Evolutionary conservation across 2,888 invertebrate species (phyloP), one percentile per base, ranked within the genome.

Genomic region (Tribolium freemani): DNA sequence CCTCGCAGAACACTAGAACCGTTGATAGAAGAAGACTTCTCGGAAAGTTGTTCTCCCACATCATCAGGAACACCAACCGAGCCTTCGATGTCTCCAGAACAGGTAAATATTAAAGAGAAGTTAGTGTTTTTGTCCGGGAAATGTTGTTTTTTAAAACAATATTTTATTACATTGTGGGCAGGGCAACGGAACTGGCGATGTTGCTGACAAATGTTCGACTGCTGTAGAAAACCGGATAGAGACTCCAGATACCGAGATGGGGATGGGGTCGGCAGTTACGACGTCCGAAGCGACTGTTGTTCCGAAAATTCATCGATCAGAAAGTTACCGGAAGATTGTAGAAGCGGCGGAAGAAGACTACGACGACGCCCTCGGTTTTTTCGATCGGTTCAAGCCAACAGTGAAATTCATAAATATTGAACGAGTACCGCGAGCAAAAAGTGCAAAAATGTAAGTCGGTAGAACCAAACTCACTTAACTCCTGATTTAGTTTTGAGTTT

Each of bases 1-100:
- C 93, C 93, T 74, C 90, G 94, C 85, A 89, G 94, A 86, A 90
- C 94, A 78, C 87, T 95, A 82, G 95, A 95, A 84, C 95, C 95
- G 58, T 89, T 95, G 4, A 90, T 94, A 76, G 95, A 95, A 86
- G 95, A 95, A 87, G 95, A 95, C 78, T 91, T 90, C 73, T 93
- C 93, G 13, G 93, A 93, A 81, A 91, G 91, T 78, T 89, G 88
- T 73, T 88, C 89, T 75, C 83, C 86, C 1, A 83, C 86, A 4
- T 83, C 86, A 11, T 83, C 84, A 1, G 79, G 81, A 2, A 81
- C 82, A 66, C 81, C 81, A 4, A 83, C 83, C 4, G 83, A 82
- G 61, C 83, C 83, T 4, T 85, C 87, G 0, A 81, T 81, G 4
- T 86, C 86, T 16, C 84, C 86, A 31, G 85, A 85, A 80, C 86